phyloP scores from a whole-genome alignment of 2,113 vertebrate genomes.

The Oplegnathus fasciatus region DNA sequence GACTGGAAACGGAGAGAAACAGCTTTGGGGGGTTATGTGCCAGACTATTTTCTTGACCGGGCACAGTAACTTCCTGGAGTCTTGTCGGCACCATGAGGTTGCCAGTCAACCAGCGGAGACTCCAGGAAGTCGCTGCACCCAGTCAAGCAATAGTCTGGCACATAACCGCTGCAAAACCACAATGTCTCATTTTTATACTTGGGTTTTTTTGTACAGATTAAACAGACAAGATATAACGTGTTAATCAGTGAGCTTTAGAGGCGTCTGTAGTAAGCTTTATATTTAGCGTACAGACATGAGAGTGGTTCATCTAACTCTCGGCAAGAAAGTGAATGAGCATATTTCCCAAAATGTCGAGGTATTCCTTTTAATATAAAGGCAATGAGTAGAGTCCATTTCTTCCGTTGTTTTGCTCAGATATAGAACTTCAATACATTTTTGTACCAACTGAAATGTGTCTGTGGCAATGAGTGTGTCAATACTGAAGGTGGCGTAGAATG shows the following conservation, averaged over 20 bases:
- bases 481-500: too few species aligned
- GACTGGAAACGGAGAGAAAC: background rate
- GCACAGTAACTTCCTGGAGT: conserved; percentile 5
- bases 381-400: background rate
- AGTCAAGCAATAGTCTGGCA: background rate
- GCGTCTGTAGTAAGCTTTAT: background rate
- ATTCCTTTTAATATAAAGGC: background rate
- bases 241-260: background rate
- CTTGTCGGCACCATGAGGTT: background rate
- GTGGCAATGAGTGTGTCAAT: too few species aligned
- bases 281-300: background rate
- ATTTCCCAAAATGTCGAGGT: background rate
- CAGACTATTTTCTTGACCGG: conserved; percentile 4
- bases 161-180: too few species aligned
- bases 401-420: background rate
- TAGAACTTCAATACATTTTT: background rate
- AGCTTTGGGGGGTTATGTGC: background rate
- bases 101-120: background rate
- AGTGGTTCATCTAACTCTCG: background rate
- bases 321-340: background rate
- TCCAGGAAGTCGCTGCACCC: background rate
- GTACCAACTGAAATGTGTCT: too few species aligned
- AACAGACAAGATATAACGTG: background rate
- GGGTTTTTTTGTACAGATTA: background rate
- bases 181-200: background rate